phyloP scores from a whole-genome alignment of 2,113 vertebrate species.

The Cacatua alba region DNA sequence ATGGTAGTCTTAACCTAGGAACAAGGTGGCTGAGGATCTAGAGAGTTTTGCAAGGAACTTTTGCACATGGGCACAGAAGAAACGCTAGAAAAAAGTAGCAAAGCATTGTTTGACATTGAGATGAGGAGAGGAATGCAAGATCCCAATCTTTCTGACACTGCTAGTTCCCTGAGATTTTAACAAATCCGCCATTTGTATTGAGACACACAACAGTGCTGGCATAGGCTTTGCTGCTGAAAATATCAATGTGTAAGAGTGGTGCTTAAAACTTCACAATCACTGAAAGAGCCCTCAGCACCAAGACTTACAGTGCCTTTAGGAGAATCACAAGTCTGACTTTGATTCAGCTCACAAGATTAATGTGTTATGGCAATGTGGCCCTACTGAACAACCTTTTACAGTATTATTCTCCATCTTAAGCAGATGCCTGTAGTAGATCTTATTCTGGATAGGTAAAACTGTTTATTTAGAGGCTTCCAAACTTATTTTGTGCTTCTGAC shows the following conservation, averaged over 20 bases:
- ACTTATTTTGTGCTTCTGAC: background rate
- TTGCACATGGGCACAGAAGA: background rate
- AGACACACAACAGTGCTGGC: background rate
- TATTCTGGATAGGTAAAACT: background rate
- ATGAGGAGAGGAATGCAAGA: background rate
- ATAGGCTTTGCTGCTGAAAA: background rate
- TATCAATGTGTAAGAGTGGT: fast-evolving
- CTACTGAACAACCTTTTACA: background rate
- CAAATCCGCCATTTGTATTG: fast-evolving
- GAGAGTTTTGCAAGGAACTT: background rate
- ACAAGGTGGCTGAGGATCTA: background rate
- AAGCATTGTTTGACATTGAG: background rate
- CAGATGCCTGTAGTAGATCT: background rate
- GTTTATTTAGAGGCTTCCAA: background rate
- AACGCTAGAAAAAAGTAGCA: background rate
- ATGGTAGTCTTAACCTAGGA: background rate
- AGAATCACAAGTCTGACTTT: background rate
- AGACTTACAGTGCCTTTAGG: background rate
- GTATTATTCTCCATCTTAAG: background rate
- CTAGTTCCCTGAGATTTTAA: background rate
- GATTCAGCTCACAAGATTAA: background rate
- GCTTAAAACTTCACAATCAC: background rate
- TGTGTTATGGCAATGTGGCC: fast-evolving
- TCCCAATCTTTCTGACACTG: background rate
- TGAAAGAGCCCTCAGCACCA: background rate